Evolutionary conservation across 2,113 vertebrate species (phyloP).

Genomic region (Chaetorhynchus papuensis): DNA sequence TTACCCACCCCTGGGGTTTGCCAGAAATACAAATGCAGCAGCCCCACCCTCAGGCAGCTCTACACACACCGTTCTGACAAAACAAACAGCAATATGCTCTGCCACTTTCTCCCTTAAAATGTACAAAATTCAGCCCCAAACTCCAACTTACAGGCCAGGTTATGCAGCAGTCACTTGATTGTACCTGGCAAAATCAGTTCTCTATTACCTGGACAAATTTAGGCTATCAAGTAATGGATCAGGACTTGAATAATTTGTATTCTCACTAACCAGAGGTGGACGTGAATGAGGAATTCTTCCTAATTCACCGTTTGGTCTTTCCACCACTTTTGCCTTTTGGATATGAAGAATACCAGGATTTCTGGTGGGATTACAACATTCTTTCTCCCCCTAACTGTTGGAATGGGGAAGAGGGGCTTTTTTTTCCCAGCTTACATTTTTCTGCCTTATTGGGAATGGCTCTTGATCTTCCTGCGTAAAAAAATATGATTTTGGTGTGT

Average conservation of each 20-base stretch:
- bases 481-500: neutral
- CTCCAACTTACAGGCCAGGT: neutral
- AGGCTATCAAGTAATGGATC: neutral
- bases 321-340: neutral
- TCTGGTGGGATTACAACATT: neutral
- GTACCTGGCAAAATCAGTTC: neutral
- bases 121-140: neutral
- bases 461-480: neutral
- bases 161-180: neutral
- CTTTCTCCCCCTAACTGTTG: neutral
- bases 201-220: neutral
- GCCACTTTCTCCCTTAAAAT: neutral
- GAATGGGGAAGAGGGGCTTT: neutral
- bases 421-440: neutral
- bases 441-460: neutral
- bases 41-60: neutral
- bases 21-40: neutral
- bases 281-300: neutral
- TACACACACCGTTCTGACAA: neutral
- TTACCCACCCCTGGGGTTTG: neutral
- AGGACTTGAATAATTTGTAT: neutral
- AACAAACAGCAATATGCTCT: neutral
- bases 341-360: neutral
- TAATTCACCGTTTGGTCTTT: neutral
- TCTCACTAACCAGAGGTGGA: neutral